A percentile compares a stretch with the other conserved stretches of the same genome.
These are phyloP conservation scores for Apantesis nais DNA, from an alignment of 2,888 invertebrate genomes.

Conservation along the genomic window DNA sequence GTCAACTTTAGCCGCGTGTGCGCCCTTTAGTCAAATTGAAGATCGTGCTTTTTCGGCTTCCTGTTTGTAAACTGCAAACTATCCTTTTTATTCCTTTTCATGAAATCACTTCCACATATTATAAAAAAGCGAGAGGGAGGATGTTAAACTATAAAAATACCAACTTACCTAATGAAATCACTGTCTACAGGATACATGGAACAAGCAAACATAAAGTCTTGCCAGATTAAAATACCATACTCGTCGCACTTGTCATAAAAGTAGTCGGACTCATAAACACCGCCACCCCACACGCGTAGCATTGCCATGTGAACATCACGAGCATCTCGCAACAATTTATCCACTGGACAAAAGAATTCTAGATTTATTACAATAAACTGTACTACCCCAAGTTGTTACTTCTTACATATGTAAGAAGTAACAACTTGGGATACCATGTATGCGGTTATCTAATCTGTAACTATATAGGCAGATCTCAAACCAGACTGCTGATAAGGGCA, in stretches of 20 bases:
- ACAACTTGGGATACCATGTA: too few species aligned
- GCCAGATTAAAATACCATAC: constrained; percentile 97
- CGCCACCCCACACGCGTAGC: constrained; percentile 99
- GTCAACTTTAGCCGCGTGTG: not conserved
- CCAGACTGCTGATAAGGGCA: too few species aligned
- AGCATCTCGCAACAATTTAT: constrained; percentile 88
- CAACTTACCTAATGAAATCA: constrained; percentile 87
- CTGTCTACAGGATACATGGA: constrained; percentile 94
- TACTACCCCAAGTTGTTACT: too few species aligned
- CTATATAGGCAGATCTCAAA: too few species aligned
- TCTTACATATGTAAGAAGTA: not conserved
- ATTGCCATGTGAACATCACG: constrained; percentile 94
- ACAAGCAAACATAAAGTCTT: constrained; percentile 99
- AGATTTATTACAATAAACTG: not conserved
- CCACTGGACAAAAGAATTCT: constrained; percentile 65
- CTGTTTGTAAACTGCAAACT: too few species aligned
- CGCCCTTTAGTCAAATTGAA: too few species aligned
- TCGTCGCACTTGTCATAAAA: constrained; percentile 96
- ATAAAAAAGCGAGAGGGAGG: not conserved
- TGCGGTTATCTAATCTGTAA: too few species aligned
- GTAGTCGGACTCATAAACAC: constrained; percentile 95
- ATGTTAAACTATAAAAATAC: not conserved
- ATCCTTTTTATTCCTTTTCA: not conserved
- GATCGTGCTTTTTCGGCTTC: not conserved
- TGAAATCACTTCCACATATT: not conserved